Base-by-base conservation (phyloP, 2,888 invertebrate genomes). In the Ischnura elegans region DNA sequence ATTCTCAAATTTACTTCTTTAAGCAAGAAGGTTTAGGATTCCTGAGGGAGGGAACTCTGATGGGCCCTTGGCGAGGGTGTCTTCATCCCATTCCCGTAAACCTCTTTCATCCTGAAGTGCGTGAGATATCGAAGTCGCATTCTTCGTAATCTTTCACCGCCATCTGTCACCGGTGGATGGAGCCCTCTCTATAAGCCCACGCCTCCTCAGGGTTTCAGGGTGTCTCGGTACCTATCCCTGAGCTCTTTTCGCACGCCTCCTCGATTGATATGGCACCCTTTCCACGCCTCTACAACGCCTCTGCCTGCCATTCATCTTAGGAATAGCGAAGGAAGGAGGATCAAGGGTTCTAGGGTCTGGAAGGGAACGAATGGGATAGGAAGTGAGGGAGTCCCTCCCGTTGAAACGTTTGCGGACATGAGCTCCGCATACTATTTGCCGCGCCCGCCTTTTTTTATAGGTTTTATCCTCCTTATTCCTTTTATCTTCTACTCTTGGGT, bases 111-210 rank as follows among this genome's bases (percentile, higher is more conserved):
- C 45, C 43, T 19, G 4, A 2, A 76, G 66, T 5, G 16, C 66
- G 21, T 76, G 29, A 36, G 66, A n/a, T 51, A 90, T 45, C 55
- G 61, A 61, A 66, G 90, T 90, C 61, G 16, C 61, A 90, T 43
- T 36, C 87, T 43, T 25, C 36, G 42, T 51, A 55, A 29, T 90
- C 90, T 66, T 16, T 55, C n/a, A 16, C 55, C n/a, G 55, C 43
- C 90, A 90, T 90, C 55, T 66, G 55, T 42, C 51, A 46, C 43
- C 5, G 16, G 61, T 61, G 43, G 90, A 61, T 90, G 21, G 61
- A 61, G 43, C 61, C 61, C 61, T 61, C 61, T 25, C 2, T 61
- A 21, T 61, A 25, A 21, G 61, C 8, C 21, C 61, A n/a, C 25
- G 25, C 1, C 25, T 2, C 19, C 61, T 61, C 16, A 4, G 36